A percentile compares a stretch with the other conserved stretches of the same genome.
Evolutionary conservation across 2,113 vertebrate genomes (phyloP).

Genomic region (Periophthalmus modestus): DNA sequence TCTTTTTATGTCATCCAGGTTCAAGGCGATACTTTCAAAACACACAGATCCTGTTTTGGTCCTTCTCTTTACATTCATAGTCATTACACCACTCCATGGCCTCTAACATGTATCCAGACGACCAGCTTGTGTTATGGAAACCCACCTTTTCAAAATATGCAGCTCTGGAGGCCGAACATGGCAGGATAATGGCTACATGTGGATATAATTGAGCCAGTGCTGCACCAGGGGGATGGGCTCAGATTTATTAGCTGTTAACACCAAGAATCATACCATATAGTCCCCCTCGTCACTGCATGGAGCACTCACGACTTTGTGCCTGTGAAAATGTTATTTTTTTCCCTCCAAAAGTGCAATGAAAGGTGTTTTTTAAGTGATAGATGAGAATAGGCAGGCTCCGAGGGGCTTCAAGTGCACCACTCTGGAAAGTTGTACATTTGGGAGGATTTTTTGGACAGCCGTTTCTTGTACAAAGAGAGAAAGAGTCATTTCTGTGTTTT

Average conservation of each 20-base stretch:
- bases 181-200: slow-evolving; percentile 64
- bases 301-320: slow-evolving; percentile 46
- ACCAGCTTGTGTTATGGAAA: slow-evolving; percentile 66
- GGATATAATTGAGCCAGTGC: slow-evolving; percentile 73
- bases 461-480: slow-evolving; percentile 4
- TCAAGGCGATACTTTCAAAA: slow-evolving; percentile 36
- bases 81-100: slow-evolving; percentile 49
- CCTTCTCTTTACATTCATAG: slow-evolving; percentile 50
- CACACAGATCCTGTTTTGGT: slow-evolving; percentile 23
- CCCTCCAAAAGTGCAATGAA: slow-evolving; percentile 59
- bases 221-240: slow-evolving; percentile 59
- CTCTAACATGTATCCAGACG: slow-evolving; percentile 58
- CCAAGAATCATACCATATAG: slow-evolving; percentile 63
- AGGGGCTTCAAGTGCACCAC: slow-evolving; percentile 39
- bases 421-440: slow-evolving; percentile 42
- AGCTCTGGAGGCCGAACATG: slow-evolving; percentile 56
- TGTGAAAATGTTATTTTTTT: slow-evolving; percentile 66
- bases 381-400: slow-evolving; percentile 57
- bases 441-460: slow-evolving; percentile 25
- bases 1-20: slow-evolving; percentile 27
- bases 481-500: slow-evolving; percentile 1
- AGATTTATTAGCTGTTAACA: slow-evolving; percentile 82
- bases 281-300: slow-evolving; percentile 44
- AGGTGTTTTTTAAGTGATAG: slow-evolving; percentile 71
- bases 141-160: slow-evolving; percentile 71